Conservation (phyloP, 2,797 vertebrate genomes). For the Hemibagrus guttatus region DNA sequence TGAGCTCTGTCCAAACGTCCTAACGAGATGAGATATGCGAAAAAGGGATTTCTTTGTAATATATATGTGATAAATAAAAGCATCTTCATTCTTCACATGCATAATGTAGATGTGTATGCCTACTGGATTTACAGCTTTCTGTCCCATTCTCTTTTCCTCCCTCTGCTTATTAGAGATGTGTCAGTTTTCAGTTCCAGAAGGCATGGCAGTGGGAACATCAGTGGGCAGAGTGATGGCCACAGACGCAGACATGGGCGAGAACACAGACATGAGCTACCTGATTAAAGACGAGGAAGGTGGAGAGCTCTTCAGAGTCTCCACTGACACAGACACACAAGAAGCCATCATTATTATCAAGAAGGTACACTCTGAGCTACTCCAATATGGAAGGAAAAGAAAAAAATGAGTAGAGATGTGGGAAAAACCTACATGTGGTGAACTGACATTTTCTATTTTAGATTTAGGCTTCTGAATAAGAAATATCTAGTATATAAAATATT, state of each 20-base stretch:
- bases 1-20: background rate
- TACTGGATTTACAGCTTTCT: conserved; percentile 19
- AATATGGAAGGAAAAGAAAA: background rate
- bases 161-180: conserved; percentile 86
- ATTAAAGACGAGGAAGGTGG: conserved; percentile 87
- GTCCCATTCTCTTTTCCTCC: conserved; percentile 18
- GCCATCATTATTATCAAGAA: conserved; percentile 89
- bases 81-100: background rate
- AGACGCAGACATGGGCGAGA: conserved; percentile 93
- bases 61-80: background rate
- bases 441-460: background rate
- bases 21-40: background rate
- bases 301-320: conserved; percentile 88
- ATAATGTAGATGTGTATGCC: conserved; percentile 13
- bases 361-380: conserved; percentile 68
- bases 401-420: background rate
- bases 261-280: conserved; percentile 96
- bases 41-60: background rate
- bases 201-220: conserved; percentile 81
- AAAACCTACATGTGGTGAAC: background rate
- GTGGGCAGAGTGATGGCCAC: conserved; percentile 91
- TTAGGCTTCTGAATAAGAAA: background rate
- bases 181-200: conserved; percentile 92
- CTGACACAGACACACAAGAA: conserved; percentile 89
- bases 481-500: background rate